A percentile compares a stretch with the other conserved stretches of the same genome.
Conservation (phyloP, 2,113 vertebrate genomes). For the Lophura nycthemera region DNA sequence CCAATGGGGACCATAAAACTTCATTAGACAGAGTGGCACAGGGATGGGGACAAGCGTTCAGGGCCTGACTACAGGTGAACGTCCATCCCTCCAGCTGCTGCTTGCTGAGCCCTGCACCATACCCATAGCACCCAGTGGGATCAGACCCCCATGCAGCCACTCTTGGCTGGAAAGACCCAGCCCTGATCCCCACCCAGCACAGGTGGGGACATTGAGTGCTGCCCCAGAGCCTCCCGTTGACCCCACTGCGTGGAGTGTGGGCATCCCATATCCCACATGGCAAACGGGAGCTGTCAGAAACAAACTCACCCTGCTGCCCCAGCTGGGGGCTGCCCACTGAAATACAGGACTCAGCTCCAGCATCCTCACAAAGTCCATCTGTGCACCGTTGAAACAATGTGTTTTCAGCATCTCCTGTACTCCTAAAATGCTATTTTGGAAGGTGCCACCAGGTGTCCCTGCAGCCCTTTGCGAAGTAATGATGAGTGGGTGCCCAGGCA, state of each 20-base stretch:
- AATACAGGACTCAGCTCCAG: not conserved
- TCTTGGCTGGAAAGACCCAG: not conserved
- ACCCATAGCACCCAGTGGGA: not conserved
- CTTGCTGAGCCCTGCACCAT: rapidly evolving
- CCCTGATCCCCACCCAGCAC: rapidly evolving
- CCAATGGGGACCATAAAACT: rapidly evolving
- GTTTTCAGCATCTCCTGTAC: not conserved
- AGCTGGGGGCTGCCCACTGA: not conserved
- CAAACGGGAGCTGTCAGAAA: rapidly evolving
- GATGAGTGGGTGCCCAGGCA: rapidly evolving
- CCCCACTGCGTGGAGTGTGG: not conserved
- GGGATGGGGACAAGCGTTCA: not conserved
- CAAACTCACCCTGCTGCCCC: not conserved
- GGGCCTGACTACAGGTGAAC: rapidly evolving
- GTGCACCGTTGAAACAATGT: not conserved
- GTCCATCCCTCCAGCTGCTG: not conserved
- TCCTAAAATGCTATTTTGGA: not conserved
- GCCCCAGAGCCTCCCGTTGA: not conserved
- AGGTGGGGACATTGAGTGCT: not conserved
- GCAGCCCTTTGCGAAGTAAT: rapidly evolving
- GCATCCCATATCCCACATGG: rapidly evolving
- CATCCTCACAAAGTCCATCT: not conserved
- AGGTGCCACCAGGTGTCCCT: not conserved
- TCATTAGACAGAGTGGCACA: not conserved
- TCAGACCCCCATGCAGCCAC: not conserved